Evolutionary conservation across 1,140 invertebrate species (phyloP).

Genomic region (Harlomillsia oculata): DNA sequence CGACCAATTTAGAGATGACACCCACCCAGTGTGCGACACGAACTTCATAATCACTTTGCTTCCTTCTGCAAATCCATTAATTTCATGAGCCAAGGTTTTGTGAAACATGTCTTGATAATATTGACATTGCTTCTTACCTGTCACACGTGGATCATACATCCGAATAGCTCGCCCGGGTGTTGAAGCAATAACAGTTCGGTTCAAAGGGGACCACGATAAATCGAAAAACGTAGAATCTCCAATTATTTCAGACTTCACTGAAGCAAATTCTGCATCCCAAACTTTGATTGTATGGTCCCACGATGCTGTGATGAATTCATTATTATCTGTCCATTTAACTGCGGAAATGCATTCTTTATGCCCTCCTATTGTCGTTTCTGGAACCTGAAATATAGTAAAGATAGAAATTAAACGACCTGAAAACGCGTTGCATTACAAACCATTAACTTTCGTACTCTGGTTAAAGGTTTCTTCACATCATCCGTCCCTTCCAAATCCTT

Average conservation of each 20-base stretch:
- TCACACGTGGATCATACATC: constrained; percentile 81
- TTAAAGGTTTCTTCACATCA: not conserved
- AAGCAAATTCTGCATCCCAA: constrained; percentile 83
- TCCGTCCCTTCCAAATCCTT: constrained; percentile 11
- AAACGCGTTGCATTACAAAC: not conserved
- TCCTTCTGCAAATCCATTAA: constrained; percentile 54
- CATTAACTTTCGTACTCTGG: constrained; percentile 10
- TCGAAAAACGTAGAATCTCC: constrained; percentile 84
- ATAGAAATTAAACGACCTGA: not conserved
- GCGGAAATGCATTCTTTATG: constrained; percentile 83
- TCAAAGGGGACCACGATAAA: constrained; percentile 68
- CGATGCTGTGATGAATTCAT: constrained; percentile 66
- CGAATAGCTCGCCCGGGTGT: constrained; percentile 83
- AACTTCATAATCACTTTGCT: constrained; percentile 76
- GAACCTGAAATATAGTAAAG: constrained; percentile 51
- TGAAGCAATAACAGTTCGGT: constrained; percentile 64
- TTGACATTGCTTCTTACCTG: constrained; percentile 48
- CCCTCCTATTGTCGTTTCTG: constrained; percentile 76
- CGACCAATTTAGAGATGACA: constrained; percentile 82
- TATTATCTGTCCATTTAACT: constrained; percentile 66
- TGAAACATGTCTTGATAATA: not conserved
- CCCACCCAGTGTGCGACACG: constrained; percentile 85
- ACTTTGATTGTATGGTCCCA: constrained; percentile 93
- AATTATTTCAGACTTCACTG: constrained; percentile 66
- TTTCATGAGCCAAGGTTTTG: not conserved